phyloP scores from a whole-genome alignment of 2,113 vertebrate genomes.

The Datnioides undecimradiatus region DNA sequence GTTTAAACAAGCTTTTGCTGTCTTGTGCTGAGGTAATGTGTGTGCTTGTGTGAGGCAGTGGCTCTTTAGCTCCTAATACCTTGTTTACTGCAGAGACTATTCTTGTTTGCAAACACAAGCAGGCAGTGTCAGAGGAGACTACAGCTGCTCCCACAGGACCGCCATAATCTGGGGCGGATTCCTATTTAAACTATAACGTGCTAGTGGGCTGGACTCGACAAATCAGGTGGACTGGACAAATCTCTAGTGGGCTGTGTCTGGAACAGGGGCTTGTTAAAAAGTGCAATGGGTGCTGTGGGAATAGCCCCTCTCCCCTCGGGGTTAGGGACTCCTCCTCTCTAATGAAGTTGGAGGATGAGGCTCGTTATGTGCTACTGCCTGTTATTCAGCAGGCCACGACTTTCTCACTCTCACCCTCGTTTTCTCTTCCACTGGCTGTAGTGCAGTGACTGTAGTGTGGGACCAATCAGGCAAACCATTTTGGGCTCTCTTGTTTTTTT shows the following conservation, averaged over 20 bases:
- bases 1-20: slow-evolving; percentile 12
- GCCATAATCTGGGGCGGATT: slow-evolving; percentile 71
- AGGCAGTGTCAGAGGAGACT: slow-evolving; percentile 56
- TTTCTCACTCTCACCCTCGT: slow-evolving; percentile 39
- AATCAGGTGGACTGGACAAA: slow-evolving; percentile 76
- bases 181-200: slow-evolving; percentile 70
- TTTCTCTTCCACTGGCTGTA: slow-evolving; percentile 37
- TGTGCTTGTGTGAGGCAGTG: background rate
- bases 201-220: slow-evolving; percentile 74
- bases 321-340: slow-evolving; percentile 79
- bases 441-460: slow-evolving; percentile 21
- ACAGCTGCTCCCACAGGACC: slow-evolving; percentile 57
- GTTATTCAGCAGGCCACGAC: slow-evolving; percentile 53
- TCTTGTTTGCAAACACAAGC: slow-evolving; percentile 73
- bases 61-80: slow-evolving; percentile 49
- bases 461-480: slow-evolving; percentile 47
- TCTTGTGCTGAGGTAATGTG: slow-evolving; percentile 7
- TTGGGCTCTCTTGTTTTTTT: background rate
- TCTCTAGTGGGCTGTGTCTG: slow-evolving; percentile 72
- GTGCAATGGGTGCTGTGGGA: slow-evolving; percentile 78
- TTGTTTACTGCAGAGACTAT: slow-evolving; percentile 58
- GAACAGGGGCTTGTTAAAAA: slow-evolving; percentile 83
- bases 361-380: slow-evolving; percentile 79
- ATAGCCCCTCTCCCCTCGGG: slow-evolving; percentile 68
- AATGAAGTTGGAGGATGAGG: slow-evolving; percentile 83